Evolutionary conservation across 1,140 invertebrate genomes (phyloP).

Genomic region (Drosophila biarmipes): DNA sequence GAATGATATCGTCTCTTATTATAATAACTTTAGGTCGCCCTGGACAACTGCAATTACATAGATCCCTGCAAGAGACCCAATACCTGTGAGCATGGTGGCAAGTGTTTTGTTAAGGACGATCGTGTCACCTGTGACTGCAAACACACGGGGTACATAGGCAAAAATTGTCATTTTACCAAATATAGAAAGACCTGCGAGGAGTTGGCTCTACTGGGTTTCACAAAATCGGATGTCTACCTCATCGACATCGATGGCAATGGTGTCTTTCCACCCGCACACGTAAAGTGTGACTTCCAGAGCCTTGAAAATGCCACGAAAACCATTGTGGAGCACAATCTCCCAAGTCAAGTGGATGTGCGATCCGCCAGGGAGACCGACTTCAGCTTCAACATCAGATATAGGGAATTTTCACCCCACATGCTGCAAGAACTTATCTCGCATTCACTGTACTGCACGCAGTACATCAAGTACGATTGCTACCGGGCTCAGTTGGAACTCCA

Average conservation of each 20-base stretch:
- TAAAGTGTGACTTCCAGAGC: conserved; percentile 95
- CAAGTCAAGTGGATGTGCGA: conserved; percentile 94
- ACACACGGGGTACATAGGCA: conserved; percentile 93
- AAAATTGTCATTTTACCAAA: conserved; percentile 96
- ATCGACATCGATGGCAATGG: conserved; percentile 98
- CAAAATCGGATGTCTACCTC: conserved; percentile 94
- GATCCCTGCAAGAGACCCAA: conserved; percentile 95
- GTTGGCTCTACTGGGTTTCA: conserved; percentile 92
- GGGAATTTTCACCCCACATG: conserved; percentile 95
- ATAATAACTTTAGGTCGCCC: conserved; percentile 86
- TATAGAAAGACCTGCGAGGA: conserved; percentile 97
- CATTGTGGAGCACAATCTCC: conserved; percentile 96
- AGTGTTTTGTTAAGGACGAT: conserved; percentile 95
- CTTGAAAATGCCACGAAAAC: conserved; percentile 94
- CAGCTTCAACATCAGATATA: conserved; percentile 93
- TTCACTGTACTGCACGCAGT: conserved; percentile 94
- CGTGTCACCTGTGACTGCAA: conserved; percentile 94
- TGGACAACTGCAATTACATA: conserved; percentile 96
- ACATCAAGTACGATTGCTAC: conserved; percentile 96
- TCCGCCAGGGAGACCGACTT: conserved; percentile 91
- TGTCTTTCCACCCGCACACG: conserved; percentile 93
- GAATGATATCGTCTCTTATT: background rate
- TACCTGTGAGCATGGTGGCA: conserved; percentile 95
- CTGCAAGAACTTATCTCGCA: conserved; percentile 94
- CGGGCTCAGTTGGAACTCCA: conserved; percentile 94